Evolutionary conservation across 2,888 invertebrate genomes (phyloP).

Genomic region (Frankliniella fusca): DNA sequence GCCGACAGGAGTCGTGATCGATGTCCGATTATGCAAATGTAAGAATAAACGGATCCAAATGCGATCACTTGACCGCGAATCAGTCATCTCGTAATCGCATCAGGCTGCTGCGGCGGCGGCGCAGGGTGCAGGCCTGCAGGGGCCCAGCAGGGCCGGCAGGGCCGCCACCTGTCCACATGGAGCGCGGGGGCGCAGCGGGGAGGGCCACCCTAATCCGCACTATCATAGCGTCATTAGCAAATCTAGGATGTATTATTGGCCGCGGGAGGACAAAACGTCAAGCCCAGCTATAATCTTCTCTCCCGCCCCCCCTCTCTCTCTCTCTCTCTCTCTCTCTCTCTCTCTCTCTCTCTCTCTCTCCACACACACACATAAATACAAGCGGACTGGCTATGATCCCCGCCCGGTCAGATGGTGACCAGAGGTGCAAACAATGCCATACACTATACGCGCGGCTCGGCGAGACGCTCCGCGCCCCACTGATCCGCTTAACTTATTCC

Average conservation of each 20-base stretch:
- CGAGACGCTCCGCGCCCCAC: not conserved
- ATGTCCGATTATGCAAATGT: not conserved
- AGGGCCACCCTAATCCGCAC: not conserved
- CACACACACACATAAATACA: not conserved
- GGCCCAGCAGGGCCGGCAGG: not conserved
- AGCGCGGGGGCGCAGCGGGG: not conserved
- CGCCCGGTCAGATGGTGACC: not conserved
- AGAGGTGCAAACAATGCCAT: conserved; percentile 16
- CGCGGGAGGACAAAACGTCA: not conserved
- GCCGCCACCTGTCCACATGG: not conserved
- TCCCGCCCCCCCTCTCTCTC: not conserved
- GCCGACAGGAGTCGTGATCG: not conserved
- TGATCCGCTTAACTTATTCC: conserved; percentile 22
- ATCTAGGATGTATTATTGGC: conserved; percentile 4
- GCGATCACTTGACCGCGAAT: conserved; percentile 24
- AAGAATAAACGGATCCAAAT: not conserved
- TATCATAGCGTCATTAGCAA: conserved; percentile 17
- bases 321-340: not conserved
- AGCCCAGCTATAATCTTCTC: not conserved
- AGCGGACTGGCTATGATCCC: not conserved
- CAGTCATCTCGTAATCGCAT: conserved; percentile 5
- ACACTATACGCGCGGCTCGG: not conserved
- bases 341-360: not conserved
- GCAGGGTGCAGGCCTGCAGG: not conserved
- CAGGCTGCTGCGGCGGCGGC: not conserved